phyloP scores from a whole-genome alignment of 2,113 vertebrate genomes.

The Phycodurus eques region DNA sequence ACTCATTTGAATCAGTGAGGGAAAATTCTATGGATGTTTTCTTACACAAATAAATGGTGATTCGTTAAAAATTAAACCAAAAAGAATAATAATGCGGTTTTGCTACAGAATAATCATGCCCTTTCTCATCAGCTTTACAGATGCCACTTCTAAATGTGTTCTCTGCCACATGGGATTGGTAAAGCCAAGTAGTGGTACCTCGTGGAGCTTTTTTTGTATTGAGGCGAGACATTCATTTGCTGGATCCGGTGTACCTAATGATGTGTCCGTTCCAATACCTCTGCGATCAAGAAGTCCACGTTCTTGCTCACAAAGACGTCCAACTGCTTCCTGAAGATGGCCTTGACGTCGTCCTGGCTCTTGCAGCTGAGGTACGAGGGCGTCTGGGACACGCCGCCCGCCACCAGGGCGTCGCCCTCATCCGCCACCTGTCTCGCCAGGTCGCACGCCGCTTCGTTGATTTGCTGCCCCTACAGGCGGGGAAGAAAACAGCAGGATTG shows the following conservation, averaged over 20 bases:
- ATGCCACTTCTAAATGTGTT: no score
- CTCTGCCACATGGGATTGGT: no score
- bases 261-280: slow-evolving; percentile 71
- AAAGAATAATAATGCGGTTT: no score
- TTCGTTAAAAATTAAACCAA: no score
- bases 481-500: background rate
- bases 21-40: no score
- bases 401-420: slow-evolving; percentile 91
- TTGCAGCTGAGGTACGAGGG: slow-evolving; percentile 94
- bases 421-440: slow-evolving; percentile 89
- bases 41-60: no score
- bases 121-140: no score
- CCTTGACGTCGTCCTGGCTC: slow-evolving; percentile 85
- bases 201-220: no score
- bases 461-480: slow-evolving; percentile 80
- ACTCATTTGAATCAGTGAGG: no score
- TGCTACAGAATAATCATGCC: no score
- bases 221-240: background rate
- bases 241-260: background rate
- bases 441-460: slow-evolving; percentile 97
- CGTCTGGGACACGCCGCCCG: slow-evolving; percentile 88
- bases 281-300: slow-evolving; percentile 94
- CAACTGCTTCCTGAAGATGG: slow-evolving; percentile 84
- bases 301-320: slow-evolving; percentile 87
- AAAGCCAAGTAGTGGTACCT: no score